These are phyloP conservation scores for Eurytoma adleriae DNA, from an alignment of 2,888 invertebrate species.

Conservation along the genomic window DNA sequence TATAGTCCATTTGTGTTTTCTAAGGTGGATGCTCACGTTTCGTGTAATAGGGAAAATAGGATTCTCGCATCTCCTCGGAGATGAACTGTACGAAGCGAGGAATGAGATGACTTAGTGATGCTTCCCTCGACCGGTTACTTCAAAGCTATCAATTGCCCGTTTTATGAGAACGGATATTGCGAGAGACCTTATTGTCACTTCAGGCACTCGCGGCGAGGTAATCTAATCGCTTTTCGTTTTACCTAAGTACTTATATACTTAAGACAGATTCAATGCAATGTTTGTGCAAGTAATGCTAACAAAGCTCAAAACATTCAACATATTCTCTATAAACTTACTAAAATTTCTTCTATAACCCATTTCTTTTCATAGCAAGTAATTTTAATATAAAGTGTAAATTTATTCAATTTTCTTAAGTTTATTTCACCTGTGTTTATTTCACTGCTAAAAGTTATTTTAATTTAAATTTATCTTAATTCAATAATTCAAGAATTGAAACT, in stretches of 20 bases:
- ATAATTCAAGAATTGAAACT: no score
- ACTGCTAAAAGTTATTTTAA: no score
- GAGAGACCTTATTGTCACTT: slow-evolving; percentile 95
- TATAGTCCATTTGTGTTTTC: no score
- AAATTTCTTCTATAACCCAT: no score
- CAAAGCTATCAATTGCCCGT: slow-evolving; percentile 90
- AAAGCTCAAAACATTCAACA: no score
- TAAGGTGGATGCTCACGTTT: not conserved
- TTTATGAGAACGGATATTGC: slow-evolving; percentile 87
- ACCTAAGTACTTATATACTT: not conserved
- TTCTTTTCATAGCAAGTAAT: no score
- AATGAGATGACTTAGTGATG: slow-evolving; percentile 79
- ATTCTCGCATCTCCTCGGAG: slow-evolving; percentile 38
- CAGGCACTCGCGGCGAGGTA: slow-evolving; percentile 88
- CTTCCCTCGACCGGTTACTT: slow-evolving; percentile 94
- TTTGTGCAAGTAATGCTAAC: not conserved
- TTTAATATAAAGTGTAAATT: not conserved
- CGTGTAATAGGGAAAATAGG: not conserved
- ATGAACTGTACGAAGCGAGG: slow-evolving; percentile 45
- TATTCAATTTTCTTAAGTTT: no score
- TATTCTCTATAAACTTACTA: no score
- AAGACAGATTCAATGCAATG: not conserved
- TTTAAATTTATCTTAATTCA: no score
- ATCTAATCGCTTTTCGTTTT: slow-evolving; percentile 25
- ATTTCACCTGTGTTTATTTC: no score